Evolutionary conservation across 2,888 invertebrate genomes (phyloP), one percentile per base, ranked within the genome.

Genomic region (Meliscaeva auricollis): DNA sequence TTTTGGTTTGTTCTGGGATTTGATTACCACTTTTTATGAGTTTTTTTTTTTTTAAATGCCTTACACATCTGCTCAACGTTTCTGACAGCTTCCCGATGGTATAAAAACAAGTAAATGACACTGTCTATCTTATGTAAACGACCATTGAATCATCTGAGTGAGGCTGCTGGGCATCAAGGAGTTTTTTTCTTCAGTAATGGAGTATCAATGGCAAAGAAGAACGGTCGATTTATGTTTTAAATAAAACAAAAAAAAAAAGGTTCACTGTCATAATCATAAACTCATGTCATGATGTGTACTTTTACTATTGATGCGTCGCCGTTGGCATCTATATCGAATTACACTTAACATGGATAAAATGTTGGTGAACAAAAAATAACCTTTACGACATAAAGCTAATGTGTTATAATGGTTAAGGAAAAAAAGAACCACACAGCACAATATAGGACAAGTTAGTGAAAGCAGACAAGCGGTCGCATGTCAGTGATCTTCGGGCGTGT

Each of bases 131-230:
- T 17, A 5, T 30, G 3, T 11, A n/a, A n/a, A n/a, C n/a, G n/a
- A n/a, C n/a, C n/a, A n/a, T n/a, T n/a, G 17, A 32, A 30, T 15
- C 46, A 64, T 46, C 46, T 46, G 8, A 30, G 5, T 1, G 30
- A 46, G 30, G 64, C 64, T 62, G 62, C 62, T 64, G 64, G 64
- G 3, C 11, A n/a, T n/a, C n/a, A 64, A 32, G 13, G 11, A 46
- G 11, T 30, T 5, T 5, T 38, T 20, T 5, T 7, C 26, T 26
- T 2, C 2, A n/a, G 0, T 15, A 17, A 17, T 26, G 30, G 2
- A 38, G 64, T 66, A 66, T 66, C 64, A 48, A 48, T 66, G 35
- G 20, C 50, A 32, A 13, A 32, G 6, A 48, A 20, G 20, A 48
- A 35, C 9, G 17, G 54, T 30, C 46, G 0, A 7, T 17, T 20